Evolutionary conservation across 2,797 vertebrate genomes (phyloP), one percentile per base, ranked within the genome.

Genomic region (Percopsis omiscomaycus): DNA sequence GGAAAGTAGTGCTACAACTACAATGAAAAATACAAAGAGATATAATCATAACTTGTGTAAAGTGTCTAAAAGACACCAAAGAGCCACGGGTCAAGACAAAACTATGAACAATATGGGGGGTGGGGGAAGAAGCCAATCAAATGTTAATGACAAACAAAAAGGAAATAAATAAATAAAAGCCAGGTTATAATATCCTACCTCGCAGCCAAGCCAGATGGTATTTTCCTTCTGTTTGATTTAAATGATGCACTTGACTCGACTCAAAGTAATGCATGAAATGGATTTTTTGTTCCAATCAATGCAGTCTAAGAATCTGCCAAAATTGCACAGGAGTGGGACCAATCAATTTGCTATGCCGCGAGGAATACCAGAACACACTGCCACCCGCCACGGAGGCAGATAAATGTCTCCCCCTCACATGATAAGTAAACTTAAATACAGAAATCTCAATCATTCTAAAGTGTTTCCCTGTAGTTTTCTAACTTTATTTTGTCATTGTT

Each of bases 191-290:
- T 32, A 32, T 32, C n/a, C 53, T 5, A 6, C n/a, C n/a, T 32
- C 14, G 13, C 22, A 22, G 22, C 29, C 15, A 14, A 62, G 75
- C 56, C 84, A 84, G 75, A 84, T 81, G 81, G 72, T 51, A 6
- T 66, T 64, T 49, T 71, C 53, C 69, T 54, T 61, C 55, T 32
- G 61, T 29, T 71, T 74, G 75, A 77, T 85, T 74, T 77, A 70
- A 79, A 84, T 75, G 74, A 80, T 59, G 73, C 82, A 86, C 68
- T 84, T 78, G 76, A 84, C 78, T 84, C 79, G 76, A 79, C 75
- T 77, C 73, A 66, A 61, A 79, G 74, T 63, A 75, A 83, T 73
- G 79, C 73, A 75, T 77, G 74, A 81, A 88, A 77, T 80, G 37
- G 70, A 84, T 82, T 81, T 75, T 80, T 85, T 79, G 75, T 77